Conservation (phyloP, 2,797 vertebrate genomes). For the Chaetophractus vellerosus region DNA sequence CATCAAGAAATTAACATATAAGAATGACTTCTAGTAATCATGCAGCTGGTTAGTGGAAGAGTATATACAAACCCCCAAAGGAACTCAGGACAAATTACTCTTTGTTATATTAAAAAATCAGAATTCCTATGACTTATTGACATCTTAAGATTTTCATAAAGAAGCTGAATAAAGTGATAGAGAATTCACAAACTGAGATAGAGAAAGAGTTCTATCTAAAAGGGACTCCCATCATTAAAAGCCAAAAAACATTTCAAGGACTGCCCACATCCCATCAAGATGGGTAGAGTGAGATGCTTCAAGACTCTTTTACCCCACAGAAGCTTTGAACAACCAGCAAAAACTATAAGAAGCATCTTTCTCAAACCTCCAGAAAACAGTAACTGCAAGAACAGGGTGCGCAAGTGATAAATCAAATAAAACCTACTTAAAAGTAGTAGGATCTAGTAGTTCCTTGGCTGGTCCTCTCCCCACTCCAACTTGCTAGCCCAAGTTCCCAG, state of each 20-base stretch:
- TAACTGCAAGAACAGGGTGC: too few relatives aligned
- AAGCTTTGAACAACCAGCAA: too few relatives aligned
- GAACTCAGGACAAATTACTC: background rate
- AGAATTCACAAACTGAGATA: background rate
- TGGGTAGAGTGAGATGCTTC: too few relatives aligned
- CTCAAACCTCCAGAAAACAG: too few relatives aligned
- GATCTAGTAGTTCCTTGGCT: too few relatives aligned
- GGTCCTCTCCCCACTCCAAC: too few relatives aligned
- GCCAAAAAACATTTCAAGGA: background rate
- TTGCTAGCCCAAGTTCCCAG: too few relatives aligned
- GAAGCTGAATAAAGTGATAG: background rate
- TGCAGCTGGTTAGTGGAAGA: background rate
- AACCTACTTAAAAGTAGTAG: too few relatives aligned
- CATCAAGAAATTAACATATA: background rate
- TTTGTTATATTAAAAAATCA: background rate
- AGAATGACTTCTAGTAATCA: background rate
- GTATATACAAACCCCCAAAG: background rate
- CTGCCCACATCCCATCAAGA: too few relatives aligned
- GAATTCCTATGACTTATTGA: background rate
- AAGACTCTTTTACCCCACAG: too few relatives aligned
- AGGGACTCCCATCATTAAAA: background rate
- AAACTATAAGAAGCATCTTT: too few relatives aligned
- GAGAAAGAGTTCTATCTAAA: background rate
- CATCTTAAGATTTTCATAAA: slow-evolving; percentile 11
- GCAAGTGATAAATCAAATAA: too few relatives aligned